Evolutionary conservation across 2,113 vertebrate genomes (phyloP).

Genomic region (Hippolais icterina): DNA sequence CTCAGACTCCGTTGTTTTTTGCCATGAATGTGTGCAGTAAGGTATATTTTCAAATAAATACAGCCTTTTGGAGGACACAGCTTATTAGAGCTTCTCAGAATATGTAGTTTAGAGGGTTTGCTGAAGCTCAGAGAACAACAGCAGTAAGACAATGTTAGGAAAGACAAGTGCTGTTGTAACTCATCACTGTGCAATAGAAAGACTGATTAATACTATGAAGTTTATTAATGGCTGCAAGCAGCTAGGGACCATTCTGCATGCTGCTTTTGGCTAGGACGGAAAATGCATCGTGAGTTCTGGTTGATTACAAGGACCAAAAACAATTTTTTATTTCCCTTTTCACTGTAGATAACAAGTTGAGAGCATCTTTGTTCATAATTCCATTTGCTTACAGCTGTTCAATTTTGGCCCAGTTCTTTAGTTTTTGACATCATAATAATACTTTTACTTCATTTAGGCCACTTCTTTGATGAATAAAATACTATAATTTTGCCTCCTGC

Average conservation of each 20-base stretch:
- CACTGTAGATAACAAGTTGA: not conserved
- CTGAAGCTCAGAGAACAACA: not conserved
- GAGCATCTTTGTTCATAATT: not conserved
- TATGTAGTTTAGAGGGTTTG: not conserved
- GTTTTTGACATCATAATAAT: not conserved
- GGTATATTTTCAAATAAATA: not conserved
- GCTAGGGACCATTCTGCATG: not conserved
- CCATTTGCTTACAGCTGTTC: not conserved
- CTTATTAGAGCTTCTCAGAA: not conserved
- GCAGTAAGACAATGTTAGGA: not conserved
- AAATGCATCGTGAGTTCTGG: not conserved
- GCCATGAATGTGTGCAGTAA: not conserved
- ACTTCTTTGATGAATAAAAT: not conserved
- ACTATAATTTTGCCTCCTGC: not conserved
- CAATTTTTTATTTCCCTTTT: not conserved
- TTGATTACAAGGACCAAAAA: not conserved
- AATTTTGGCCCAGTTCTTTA: not conserved
- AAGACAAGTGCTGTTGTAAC: not conserved
- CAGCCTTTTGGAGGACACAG: not conserved
- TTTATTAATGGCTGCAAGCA: not conserved
- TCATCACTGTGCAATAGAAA: not conserved
- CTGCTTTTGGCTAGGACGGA: not conserved
- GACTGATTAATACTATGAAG: not conserved
- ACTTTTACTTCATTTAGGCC: not conserved
- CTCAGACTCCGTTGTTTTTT: not conserved